Base-by-base conservation (phyloP, 2,888 invertebrate genomes). In the Smittia sp. region DNA sequence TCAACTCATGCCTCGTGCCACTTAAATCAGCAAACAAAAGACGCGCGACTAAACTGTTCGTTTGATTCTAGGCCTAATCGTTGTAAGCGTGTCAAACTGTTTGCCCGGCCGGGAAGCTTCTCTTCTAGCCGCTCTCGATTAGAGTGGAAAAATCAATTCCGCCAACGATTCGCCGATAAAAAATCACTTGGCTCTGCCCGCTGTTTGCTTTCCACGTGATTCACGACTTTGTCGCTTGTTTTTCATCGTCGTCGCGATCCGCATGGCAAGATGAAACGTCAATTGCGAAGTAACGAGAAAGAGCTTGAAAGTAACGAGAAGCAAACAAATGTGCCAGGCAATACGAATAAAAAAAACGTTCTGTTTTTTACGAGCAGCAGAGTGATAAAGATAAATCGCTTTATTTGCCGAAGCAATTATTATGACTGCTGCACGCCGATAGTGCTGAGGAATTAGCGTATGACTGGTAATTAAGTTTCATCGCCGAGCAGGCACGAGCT, bases 401-500 rank as follows among this genome's bases (percentile, higher is more conserved):
- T 62, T 72, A 72, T 72, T 72, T 72, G 62, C 38, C 39, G 32
- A 39, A 20, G 25, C 32, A 72, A 72, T 72, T n/a, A n/a, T n/a
- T 72, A 72, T 72, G 58, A 72, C 72, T 72, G 39, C 62, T 72
- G 72, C 72, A 72, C 39, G 72, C 72, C 72, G 54, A 20, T 18
- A 3, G 38, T 20, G 32, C 25, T 38, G 62, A 18, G 22, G 41
- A 69, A 72, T 72, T 72, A 72, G 52, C 72, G 27, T 62, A 62
- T 58, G 20, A 38, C 25, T 72, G 72, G 58, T 72, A 72, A 72
- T 72, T 72, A 62, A 72, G 58, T 72, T 72, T 62, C 39, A 62
- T 62, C 38, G 62, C 62, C 20, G 38, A 62, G 54, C 52, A 32
- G 38, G 72, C 72, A 72, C 72, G 62, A 72, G 72, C 62, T n/a